Conservation (phyloP, 2,888 invertebrate genomes). For the Asteroscopus sphinx region DNA sequence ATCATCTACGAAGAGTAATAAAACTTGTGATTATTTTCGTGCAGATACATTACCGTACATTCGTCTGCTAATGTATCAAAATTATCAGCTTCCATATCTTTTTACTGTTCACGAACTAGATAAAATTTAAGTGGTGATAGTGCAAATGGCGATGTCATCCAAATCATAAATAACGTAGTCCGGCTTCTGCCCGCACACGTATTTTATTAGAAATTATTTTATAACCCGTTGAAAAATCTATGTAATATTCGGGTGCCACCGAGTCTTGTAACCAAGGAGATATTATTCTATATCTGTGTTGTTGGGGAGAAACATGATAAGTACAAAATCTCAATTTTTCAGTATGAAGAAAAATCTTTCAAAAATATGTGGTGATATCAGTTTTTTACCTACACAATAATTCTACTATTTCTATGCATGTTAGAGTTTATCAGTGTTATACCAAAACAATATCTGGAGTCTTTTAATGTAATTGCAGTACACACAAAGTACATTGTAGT, state of each 20-base stretch:
- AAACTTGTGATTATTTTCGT: conserved; percentile 4
- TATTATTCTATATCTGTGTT: too few species aligned
- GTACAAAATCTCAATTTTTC: too few species aligned
- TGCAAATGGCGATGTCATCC: conserved; percentile 41
- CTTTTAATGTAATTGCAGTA: too few species aligned
- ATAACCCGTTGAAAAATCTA: conserved; percentile 46
- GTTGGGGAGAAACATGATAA: too few species aligned
- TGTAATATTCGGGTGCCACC: conserved; percentile 25
- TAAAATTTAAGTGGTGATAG: conserved; percentile 53
- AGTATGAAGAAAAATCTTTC: too few species aligned
- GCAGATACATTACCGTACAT: too few species aligned
- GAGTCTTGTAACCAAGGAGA: conserved; percentile 12
- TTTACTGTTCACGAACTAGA: conserved; percentile 21
- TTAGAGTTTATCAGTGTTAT: too few species aligned
- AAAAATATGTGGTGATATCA: too few species aligned
- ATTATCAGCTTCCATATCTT: conserved; percentile 39
- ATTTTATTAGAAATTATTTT: conserved; percentile 36
- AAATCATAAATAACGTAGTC: conserved; percentile 36
- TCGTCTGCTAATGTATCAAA: conserved; percentile 7
- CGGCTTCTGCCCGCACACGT: conserved; percentile 13
- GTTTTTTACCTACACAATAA: too few species aligned
- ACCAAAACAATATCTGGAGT: too few species aligned
- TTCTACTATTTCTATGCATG: too few species aligned
- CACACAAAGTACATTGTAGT: too few species aligned
- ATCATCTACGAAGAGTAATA: conserved; percentile 5